Evolutionary conservation across 2,113 vertebrate genomes (phyloP).

Genomic region (Pseudopodoces humilis): DNA sequence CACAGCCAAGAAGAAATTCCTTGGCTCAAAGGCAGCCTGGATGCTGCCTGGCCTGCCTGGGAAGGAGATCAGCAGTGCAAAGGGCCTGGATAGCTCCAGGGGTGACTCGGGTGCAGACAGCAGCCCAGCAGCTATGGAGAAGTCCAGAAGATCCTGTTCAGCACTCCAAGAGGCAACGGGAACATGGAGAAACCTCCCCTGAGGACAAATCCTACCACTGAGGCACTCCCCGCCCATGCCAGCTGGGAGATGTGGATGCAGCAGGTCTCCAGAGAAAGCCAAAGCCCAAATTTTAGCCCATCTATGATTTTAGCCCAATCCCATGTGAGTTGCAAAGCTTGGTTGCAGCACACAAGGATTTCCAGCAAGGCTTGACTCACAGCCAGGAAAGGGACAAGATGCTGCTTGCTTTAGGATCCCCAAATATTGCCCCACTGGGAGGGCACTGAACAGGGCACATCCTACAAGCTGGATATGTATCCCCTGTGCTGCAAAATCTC

Average conservation of each 20-base stretch:
- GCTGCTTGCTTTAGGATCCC: not conserved
- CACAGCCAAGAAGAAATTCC: not conserved
- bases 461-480: not conserved
- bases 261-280: not conserved
- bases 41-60: not conserved
- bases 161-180: accelerated
- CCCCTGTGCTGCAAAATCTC: not conserved
- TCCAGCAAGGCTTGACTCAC: accelerated
- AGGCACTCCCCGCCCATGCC: not conserved
- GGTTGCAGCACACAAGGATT: not conserved
- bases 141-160: not conserved
- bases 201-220: not conserved
- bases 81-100: not conserved
- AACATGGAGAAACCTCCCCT: not conserved
- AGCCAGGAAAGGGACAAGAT: not conserved
- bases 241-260: not conserved
- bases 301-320: not conserved
- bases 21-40: not conserved
- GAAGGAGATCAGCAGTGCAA: not conserved
- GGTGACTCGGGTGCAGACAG: not conserved
- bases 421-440: not conserved
- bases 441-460: not conserved
- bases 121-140: not conserved
- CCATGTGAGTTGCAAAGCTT: accelerated
- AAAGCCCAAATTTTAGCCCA: not conserved